These are phyloP conservation scores for Caprella mutica DNA, from an alignment of 2,888 invertebrate genomes.

Conservation along the genomic window DNA sequence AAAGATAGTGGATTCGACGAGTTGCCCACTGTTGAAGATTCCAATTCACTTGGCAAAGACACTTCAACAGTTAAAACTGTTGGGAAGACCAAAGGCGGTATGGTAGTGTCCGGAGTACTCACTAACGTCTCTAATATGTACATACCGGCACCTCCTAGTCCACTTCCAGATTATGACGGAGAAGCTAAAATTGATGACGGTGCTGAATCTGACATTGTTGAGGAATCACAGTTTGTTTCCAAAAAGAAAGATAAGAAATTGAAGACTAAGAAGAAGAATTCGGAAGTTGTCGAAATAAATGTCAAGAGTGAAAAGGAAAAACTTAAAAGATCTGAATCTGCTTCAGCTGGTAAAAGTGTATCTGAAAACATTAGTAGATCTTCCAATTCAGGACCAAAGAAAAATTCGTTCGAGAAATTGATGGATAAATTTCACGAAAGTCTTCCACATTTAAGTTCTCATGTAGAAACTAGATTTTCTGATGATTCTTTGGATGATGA, in stretches of 20 bases:
- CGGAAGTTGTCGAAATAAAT: too few species aligned
- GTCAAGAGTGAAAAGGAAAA: too few species aligned
- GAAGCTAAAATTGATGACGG: constrained; percentile 23
- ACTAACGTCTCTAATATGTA: constrained; percentile 34
- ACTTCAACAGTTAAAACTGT: neutral
- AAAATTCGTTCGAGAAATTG: constrained; percentile 30
- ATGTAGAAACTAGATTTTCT: constrained; percentile 42
- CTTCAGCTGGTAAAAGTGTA: too few species aligned
- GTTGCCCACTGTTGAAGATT: constrained; percentile 13
- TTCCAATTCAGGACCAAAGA: too few species aligned
- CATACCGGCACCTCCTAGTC: constrained; percentile 35
- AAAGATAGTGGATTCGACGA: constrained; percentile 34
- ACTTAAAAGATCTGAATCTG: too few species aligned
- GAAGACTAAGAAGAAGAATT: too few species aligned
- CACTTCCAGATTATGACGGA: constrained; percentile 32
- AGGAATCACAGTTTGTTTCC: constrained; percentile 28
- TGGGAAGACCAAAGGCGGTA: constrained; percentile 19
- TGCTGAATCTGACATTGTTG: constrained; percentile 28
- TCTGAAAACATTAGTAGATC: too few species aligned
- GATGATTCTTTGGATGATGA: constrained; percentile 56
- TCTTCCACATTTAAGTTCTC: constrained; percentile 19
- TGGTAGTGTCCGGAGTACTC: constrained; percentile 32
- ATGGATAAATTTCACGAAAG: constrained; percentile 32
- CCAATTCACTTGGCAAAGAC: neutral
- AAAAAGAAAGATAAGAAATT: too few species aligned